Evolutionary conservation across 2,113 vertebrate genomes (phyloP).

Genomic region (Dasypus novemcinctus): DNA sequence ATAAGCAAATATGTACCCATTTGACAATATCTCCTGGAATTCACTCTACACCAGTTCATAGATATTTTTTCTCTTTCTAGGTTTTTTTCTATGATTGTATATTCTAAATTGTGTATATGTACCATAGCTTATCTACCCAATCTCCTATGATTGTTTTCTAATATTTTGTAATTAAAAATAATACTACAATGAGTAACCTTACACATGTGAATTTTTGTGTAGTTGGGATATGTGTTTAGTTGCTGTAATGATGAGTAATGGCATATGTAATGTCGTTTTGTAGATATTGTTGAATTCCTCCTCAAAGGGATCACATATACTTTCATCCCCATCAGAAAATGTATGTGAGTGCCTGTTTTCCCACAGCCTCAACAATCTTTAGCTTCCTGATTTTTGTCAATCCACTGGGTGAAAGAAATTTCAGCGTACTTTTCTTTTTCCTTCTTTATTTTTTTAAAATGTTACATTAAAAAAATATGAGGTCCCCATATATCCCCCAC

Average conservation of each 20-base stretch:
- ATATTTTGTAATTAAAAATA: neutral
- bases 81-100: neutral
- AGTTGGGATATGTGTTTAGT: neutral
- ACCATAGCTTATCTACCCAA: neutral
- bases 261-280: neutral
- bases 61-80: neutral
- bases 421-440: neutral
- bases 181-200: neutral
- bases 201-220: neutral
- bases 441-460: too few relatives aligned
- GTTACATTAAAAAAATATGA: too few relatives aligned
- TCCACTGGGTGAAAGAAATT: neutral
- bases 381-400: neutral
- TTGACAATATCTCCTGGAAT: neutral
- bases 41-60: neutral
- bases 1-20: neutral
- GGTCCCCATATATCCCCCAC: too few relatives aligned
- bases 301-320: neutral
- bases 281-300: neutral
- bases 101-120: neutral
- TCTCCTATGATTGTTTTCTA: neutral
- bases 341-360: neutral
- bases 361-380: neutral
- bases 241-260: neutral
- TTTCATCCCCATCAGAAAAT: neutral